These are phyloP conservation scores for Erebia epiphron DNA, from an alignment of 2,888 invertebrate species.

Conservation along the genomic window DNA sequence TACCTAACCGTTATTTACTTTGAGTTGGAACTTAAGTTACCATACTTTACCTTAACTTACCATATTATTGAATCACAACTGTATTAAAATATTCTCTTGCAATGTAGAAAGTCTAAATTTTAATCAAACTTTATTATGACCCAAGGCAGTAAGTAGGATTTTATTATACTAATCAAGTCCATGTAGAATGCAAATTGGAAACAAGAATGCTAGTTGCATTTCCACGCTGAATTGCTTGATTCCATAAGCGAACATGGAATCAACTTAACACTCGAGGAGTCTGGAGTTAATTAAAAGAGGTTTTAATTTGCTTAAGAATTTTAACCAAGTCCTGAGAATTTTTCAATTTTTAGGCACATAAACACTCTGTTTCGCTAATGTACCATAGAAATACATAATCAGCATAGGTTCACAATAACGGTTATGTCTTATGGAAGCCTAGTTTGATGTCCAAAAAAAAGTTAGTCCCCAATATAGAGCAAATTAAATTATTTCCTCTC, in stretches of 20 bases:
- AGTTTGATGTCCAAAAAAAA: too few relatives aligned
- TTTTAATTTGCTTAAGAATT: constrained; percentile 8
- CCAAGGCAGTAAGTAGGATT: neutral
- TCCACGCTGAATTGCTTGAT: constrained; percentile 13
- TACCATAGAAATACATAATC: too few relatives aligned
- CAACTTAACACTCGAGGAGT: neutral
- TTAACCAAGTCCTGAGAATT: neutral
- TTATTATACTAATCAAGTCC: constrained; percentile 11
- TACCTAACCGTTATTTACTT: too few relatives aligned
- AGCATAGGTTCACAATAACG: too few relatives aligned
- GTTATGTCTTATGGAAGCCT: too few relatives aligned
- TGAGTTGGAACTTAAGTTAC: too few relatives aligned
- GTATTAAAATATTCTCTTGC: neutral
- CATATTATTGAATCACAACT: too few relatives aligned
- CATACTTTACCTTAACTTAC: too few relatives aligned
- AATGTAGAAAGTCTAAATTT: neutral
- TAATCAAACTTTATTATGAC: neutral
- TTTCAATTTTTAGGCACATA: too few relatives aligned
- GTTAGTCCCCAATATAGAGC: too few relatives aligned
- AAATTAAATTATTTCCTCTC: too few relatives aligned
- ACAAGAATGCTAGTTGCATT: constrained; percentile 17
- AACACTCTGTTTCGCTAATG: too few relatives aligned
- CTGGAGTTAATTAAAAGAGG: constrained; percentile 1
- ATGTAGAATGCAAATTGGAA: constrained; percentile 20
- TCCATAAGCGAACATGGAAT: neutral